Conservation (phyloP, 2,797 vertebrate species). For the Monodelphis domestica region DNA sequence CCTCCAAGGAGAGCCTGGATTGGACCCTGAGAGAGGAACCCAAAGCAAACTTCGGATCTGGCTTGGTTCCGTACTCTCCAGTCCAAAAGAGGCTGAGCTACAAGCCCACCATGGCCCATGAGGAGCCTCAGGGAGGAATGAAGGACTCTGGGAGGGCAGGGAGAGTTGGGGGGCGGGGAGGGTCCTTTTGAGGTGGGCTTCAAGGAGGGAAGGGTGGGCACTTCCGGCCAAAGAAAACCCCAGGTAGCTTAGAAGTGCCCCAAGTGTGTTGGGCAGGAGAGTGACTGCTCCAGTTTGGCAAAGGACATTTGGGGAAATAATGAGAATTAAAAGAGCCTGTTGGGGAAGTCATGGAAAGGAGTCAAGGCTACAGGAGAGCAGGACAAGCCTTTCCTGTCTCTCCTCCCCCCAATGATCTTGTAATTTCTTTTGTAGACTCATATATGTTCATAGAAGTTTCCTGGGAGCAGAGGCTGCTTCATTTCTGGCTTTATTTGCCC, state of each 20-base stretch:
- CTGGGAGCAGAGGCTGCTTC: not conserved
- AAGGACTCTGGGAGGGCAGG: not conserved
- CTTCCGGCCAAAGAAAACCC: not conserved
- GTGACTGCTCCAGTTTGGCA: not conserved
- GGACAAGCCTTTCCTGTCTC: not conserved
- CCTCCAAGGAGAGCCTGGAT: not conserved
- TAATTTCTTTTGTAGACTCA: not conserved
- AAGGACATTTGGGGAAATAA: not conserved
- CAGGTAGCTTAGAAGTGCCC: not conserved
- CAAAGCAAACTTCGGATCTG: not conserved
- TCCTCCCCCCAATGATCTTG: not conserved
- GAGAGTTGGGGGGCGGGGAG: not conserved
- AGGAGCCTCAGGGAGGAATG: not conserved
- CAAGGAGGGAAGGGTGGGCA: not conserved
- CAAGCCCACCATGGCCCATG: not conserved
- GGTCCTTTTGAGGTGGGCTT: not conserved
- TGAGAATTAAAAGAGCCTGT: not conserved
- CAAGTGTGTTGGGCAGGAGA: not conserved
- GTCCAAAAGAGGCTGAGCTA: not conserved
- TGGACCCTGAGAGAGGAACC: not conserved
- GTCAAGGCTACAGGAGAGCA: not conserved
- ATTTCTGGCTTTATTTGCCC: not conserved
- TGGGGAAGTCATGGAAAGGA: not conserved
- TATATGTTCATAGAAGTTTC: not conserved
- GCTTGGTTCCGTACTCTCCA: not conserved